Base-by-base conservation (phyloP, 2,797 vertebrate species). In the Naso thynnoides region DNA sequence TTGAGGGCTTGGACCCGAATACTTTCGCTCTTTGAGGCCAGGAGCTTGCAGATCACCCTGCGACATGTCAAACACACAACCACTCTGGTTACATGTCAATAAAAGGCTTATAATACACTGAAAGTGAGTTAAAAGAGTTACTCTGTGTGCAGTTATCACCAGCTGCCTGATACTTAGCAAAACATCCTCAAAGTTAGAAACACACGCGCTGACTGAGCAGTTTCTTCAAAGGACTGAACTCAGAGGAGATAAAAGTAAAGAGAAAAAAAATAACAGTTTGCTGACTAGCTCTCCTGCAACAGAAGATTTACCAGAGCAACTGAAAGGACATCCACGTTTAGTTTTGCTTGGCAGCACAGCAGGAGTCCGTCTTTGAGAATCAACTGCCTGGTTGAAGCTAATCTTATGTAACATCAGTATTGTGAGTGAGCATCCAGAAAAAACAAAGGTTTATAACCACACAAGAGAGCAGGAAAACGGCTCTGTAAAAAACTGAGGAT, bases 1-100 rank as follows among this genome's bases (percentile, higher is more conserved):
- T 99, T 99, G 78, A 99, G 95, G 16, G 98, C 98, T 89, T 99
- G 98, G 60, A 99, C 98, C 79, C 98, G 96, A 91, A 99, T 99
- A 74, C 98, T 99, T 89, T 99, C 98, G 62, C 98, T 99, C 93
- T 99, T 99, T 8, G 98, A 99, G 76, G 98, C 98, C 92, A 99
- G 82, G 70, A 99, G 95, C 86, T 99, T 99, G 93, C 99, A 99
- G 91, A 99, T 98, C 65, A 99, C 98, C 88, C 98, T 99, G 92
- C 8, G 62, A 84, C 36, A 80, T 2, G 27, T 49, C 24, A 79
- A 68, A 89, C 50, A 82, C 59, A 69, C 31, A 80, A n/a, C 23
- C 60, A 23, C 29, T 48, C 8, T 2, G 6, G 41, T 41, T 48
- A 69, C 18, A 67, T 21, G 4, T 70, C 44, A 81, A 7, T 8